Evolutionary conservation across 2,113 vertebrate species (phyloP), one percentile per base, ranked within the genome.

Genomic region (Sinocyclocheilus maitianheensis): DNA sequence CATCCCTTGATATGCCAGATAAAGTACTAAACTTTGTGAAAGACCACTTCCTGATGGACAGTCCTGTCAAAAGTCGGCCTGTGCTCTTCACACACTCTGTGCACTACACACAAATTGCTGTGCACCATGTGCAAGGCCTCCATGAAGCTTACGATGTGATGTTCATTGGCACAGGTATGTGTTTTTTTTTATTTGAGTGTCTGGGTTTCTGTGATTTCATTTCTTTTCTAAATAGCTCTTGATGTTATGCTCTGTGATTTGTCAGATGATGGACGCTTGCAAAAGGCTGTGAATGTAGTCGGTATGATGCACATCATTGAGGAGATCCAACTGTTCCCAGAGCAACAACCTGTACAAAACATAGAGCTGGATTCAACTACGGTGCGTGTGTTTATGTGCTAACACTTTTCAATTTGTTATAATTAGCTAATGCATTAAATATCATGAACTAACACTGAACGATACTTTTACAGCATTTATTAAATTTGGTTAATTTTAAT

Each of bases 31-130:
- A 99, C 93, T 99, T 99, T 69, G 95, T 99, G 89, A 99, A 99
- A 92, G 97, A 99, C 91, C 98, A 99, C 91, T 99, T 99, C 91
- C 93, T 99, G 89, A 99, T 99, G 98, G 96, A 98, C 83, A 94
- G 88, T 22, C 94, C 96, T 0, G 95, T 99, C 85, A 96, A 96
- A 88, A 97, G 98, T 92, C 95, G 88, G 83, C 94, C 97, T 0
- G 91, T 99, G 83, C 94, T 99, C 63, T 92, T 97, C 43, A 97
- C 98, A 89, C 94, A 95, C 0, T 95, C 82, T 0, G 92, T 95
- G 48, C 95, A 93, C 87, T 99, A 99, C 94, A 97, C 95, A 48
- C 97, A 96, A 82, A 95, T 99, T 0, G 90, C 93, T 0, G 97
- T 98, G 58, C 96, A 99, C 91, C 95, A 91, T 0, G 93, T 96